Evolutionary conservation across 1,140 invertebrate species (phyloP).

Genomic region (Asobara japonica): DNA sequence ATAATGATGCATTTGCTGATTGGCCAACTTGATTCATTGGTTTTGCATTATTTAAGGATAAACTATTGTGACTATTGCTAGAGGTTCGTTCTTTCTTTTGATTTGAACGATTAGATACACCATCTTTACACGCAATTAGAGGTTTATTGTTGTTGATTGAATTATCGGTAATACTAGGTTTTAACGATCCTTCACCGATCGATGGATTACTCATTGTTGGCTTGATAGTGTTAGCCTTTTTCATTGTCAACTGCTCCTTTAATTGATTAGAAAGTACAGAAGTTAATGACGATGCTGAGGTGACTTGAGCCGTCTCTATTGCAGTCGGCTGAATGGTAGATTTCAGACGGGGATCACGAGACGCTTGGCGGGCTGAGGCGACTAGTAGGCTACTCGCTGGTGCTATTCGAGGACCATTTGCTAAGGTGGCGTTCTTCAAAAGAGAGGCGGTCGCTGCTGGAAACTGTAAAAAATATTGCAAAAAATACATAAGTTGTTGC

Average conservation of each 20-base stretch:
- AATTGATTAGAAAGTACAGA: constrained; percentile 59
- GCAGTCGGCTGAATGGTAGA: constrained; percentile 40
- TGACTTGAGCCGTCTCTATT: constrained; percentile 30
- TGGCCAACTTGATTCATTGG: constrained; percentile 44
- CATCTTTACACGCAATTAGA: constrained; percentile 49
- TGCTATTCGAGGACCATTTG: constrained; percentile 69
- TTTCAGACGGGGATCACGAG: constrained; percentile 72
- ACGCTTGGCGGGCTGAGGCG: constrained; percentile 63
- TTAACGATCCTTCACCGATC: constrained; percentile 44
- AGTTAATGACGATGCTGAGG: constrained; percentile 37
- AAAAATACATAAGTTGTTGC: background rate
- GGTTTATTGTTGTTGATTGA: constrained; percentile 57
- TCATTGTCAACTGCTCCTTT: constrained; percentile 58
- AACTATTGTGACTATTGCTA: constrained; percentile 59
- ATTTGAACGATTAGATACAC: constrained; percentile 58
- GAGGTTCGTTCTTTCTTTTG: constrained; percentile 63
- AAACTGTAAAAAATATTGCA: constrained; percentile 50
- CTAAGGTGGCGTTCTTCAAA: constrained; percentile 52
- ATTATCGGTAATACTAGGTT: constrained; percentile 60
- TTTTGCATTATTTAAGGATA: constrained; percentile 54
- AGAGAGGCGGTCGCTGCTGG: constrained; percentile 55
- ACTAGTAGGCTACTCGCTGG: constrained; percentile 73
- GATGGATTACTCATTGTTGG: constrained; percentile 45
- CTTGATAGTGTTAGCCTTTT: constrained; percentile 55
- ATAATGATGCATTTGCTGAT: background rate